Conservation (phyloP, 2,113 vertebrate genomes). For the Bucco capensis region DNA sequence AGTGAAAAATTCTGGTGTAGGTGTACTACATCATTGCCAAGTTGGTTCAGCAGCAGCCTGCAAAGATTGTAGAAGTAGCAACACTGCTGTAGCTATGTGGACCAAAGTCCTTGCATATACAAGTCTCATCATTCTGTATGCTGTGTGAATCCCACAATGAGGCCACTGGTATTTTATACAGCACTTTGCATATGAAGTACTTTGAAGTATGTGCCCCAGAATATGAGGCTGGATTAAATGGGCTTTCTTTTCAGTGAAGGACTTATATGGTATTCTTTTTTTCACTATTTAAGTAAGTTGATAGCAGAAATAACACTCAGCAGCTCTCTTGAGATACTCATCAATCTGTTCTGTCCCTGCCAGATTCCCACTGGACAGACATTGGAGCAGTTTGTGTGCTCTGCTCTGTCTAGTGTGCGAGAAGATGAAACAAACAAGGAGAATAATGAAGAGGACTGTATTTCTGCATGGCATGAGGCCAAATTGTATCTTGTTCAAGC, state of each 20-base stretch:
- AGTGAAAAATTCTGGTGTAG: not conserved
- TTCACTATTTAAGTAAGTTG: not conserved
- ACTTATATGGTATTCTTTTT: not conserved
- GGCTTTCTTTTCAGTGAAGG: not conserved
- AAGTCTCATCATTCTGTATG: not conserved
- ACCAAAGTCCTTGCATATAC: not conserved
- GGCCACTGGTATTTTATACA: not conserved
- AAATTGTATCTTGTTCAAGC: conserved; percentile 48
- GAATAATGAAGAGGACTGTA: not conserved
- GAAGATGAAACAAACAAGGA: not conserved
- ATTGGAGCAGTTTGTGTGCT: conserved; percentile 58
- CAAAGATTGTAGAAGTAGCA: not conserved
- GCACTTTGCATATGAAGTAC: not conserved
- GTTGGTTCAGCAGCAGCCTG: not conserved
- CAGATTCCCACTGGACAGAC: conserved; percentile 60
- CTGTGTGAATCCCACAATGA: not conserved
- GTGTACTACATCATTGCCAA: not conserved
- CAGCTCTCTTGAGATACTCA: not conserved
- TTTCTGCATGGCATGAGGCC: not conserved
- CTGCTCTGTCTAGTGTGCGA: conserved; percentile 1
- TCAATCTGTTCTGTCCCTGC: not conserved
- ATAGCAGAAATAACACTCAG: not conserved
- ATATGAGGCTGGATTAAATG: not conserved
- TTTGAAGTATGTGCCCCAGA: not conserved
- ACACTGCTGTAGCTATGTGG: not conserved